Evolutionary conservation across 2,888 invertebrate species (phyloP), one percentile per base, ranked within the genome.

Genomic region (Nematopogon swammerdamellus): DNA sequence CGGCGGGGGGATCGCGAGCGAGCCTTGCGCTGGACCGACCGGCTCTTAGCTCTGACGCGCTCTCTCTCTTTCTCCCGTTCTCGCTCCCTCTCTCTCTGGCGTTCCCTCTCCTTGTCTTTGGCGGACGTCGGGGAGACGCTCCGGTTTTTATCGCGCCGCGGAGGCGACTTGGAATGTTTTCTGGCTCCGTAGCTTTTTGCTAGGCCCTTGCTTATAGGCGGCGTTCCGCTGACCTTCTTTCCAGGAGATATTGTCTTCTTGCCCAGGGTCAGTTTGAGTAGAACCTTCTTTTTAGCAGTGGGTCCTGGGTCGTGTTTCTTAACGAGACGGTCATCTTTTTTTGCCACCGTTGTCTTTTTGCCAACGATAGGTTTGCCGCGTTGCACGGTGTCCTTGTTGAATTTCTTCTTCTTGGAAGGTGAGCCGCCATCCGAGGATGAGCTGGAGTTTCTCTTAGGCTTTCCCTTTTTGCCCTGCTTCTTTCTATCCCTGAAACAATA

Each of bases 371-470:
- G 67, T 64, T 75, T 77, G 53, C 74, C 77, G 55, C 69, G 64
- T 64, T 80, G 80, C 17, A 64, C 49, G 30, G 62, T 45, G 52
- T 76, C 76, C 56, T 51, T 62, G 70, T 79, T 80, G 18, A 72
- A 58, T 55, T 82, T 76, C 60, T 83, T 84, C 59, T 83, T 83
- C 62, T 80, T 80, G 20, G 73, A 57, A 50, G 73, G 73, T 43
- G 79, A 74, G 56, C 84, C 85, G 50, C 82, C 82, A 54, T 88
- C 88, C 3, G 89, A 87, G 10, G 87, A 85, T 16, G 82, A 82
- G 59, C 83, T 84, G 1, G 84, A 84, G 60, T 83, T 80, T 30
- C 85, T 70, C 63, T 82, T 83, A 43, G 79, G 63, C 60, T 84
- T 84, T 47, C 77, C 74, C 48, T 80, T 81, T 56, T 76, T 77